Conservation (phyloP, 1,140 invertebrate genomes). For the Trissolcus basalis region DNA sequence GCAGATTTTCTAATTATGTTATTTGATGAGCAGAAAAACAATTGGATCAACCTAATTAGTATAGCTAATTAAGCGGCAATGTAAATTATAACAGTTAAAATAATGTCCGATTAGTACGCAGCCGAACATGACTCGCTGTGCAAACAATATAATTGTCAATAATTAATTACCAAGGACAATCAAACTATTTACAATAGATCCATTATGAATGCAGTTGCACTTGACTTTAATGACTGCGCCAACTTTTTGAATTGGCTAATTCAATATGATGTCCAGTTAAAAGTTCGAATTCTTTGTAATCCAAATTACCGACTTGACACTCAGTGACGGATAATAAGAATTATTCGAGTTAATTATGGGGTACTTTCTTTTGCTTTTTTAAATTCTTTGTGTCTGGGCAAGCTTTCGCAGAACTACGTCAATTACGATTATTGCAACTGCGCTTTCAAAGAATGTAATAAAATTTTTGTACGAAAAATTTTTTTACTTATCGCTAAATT, state of each 20-base stretch:
- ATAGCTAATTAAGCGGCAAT: no score
- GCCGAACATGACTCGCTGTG: no score
- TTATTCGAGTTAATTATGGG: background rate
- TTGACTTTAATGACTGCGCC: background rate
- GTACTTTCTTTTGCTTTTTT: no score
- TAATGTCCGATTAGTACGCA: no score
- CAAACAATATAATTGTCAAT: no score
- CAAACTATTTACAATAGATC: no score
- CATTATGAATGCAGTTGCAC: no score
- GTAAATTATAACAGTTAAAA: no score
- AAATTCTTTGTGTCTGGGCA: no score
- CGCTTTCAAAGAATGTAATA: background rate
- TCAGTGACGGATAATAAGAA: background rate
- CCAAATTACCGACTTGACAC: background rate
- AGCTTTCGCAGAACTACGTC: background rate
- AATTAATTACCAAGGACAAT: no score
- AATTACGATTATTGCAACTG: background rate
- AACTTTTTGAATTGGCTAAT: background rate
- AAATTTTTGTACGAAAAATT: background rate
- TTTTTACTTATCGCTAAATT: background rate
- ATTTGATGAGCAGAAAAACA: background rate
- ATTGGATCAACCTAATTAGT: no score
- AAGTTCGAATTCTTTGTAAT: background rate
- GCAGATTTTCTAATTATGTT: background rate
- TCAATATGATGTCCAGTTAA: background rate